A percentile compares a stretch with the other conserved stretches of the same genome.
Conservation (phyloP, 2,888 invertebrate genomes). For the Zeuzera pyrina region DNA sequence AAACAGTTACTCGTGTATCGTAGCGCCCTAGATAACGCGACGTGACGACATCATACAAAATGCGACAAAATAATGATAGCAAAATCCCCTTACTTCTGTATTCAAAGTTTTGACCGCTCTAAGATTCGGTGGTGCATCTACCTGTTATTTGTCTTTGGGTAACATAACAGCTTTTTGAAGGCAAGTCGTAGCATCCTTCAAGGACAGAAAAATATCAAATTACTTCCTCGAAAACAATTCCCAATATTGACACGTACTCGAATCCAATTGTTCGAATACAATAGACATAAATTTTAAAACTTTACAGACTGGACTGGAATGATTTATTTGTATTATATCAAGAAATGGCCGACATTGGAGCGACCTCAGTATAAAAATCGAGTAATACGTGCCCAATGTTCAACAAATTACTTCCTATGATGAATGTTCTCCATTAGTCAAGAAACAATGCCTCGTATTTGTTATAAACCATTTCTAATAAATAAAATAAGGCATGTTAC, state of each 20-base stretch:
- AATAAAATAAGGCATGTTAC: slow-evolving; percentile 9
- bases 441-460: slow-evolving; percentile 36
- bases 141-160: no score
- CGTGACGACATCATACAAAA: no score
- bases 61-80: no score
- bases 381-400: slow-evolving; percentile 11
- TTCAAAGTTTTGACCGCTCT: no score
- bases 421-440: slow-evolving; percentile 31
- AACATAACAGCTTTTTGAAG: no score
- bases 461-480: slow-evolving; percentile 5
- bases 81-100: no score
- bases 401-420: slow-evolving; percentile 61
- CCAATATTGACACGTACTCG: slow-evolving; percentile 42
- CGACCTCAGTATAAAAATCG: slow-evolving; percentile 38
- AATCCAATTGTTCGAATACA: slow-evolving; percentile 37
- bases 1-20: no score
- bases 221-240: slow-evolving; percentile 48
- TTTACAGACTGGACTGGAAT: slow-evolving; percentile 28
- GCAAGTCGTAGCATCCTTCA: no score
- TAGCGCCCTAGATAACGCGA: no score
- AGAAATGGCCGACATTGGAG: slow-evolving; percentile 43
- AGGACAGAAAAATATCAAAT: slow-evolving; percentile 51
- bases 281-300: slow-evolving; percentile 28
- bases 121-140: no score
- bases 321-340: slow-evolving; percentile 29